Conservation (phyloP, 2,113 vertebrate genomes). For the Motacilla tschutschensis region DNA sequence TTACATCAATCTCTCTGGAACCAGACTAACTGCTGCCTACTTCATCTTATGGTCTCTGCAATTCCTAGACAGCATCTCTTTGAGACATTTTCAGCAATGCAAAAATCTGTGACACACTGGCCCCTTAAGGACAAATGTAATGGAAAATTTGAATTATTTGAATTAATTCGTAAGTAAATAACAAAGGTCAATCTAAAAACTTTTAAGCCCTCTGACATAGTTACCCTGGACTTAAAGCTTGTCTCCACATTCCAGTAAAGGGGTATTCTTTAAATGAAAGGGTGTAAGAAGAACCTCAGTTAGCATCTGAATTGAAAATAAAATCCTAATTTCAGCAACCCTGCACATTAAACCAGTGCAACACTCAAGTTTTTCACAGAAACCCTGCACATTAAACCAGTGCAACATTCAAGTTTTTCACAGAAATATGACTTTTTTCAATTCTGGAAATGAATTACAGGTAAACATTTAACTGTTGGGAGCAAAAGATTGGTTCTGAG, state of each 20-base stretch:
- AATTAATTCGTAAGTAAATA: not conserved
- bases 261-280: not conserved
- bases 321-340: not conserved
- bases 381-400: not conserved
- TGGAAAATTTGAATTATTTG: not conserved
- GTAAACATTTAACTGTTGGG: not conserved
- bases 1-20: not conserved
- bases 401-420: not conserved
- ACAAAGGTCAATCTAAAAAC: not conserved
- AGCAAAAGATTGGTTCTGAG: not conserved
- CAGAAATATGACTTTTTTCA: not conserved
- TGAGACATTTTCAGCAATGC: not conserved
- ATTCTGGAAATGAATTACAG: not conserved
- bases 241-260: not conserved
- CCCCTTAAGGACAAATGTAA: not conserved
- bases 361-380: not conserved
- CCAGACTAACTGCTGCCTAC: not conserved
- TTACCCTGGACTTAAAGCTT: not conserved
- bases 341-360: not conserved
- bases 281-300: not conserved
- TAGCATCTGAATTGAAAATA: not conserved
- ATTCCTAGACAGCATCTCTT: not conserved
- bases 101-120: not conserved
- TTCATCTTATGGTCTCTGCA: not conserved
- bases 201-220: not conserved